These are phyloP conservation scores for Lagocephalus sceleratus DNA, from an alignment of 2,797 vertebrate genomes.

Conservation along the genomic window DNA sequence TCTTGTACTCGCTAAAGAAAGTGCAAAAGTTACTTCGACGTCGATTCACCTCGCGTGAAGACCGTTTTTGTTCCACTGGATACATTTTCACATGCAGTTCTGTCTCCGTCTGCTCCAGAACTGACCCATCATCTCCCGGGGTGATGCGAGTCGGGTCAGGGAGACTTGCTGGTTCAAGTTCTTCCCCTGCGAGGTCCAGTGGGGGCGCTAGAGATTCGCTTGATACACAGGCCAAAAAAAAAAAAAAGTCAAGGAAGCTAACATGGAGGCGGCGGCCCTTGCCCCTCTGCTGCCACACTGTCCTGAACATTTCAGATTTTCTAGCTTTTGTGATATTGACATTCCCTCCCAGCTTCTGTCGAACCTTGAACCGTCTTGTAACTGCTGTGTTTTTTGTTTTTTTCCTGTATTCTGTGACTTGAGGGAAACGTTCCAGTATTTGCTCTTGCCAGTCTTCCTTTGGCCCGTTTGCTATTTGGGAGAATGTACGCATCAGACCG, in stretches of 20 bases:
- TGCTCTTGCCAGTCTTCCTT: slow-evolving; percentile 64
- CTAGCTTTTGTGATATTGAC: slow-evolving; percentile 23
- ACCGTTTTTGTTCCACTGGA: slow-evolving; percentile 13
- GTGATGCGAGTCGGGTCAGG: slow-evolving; percentile 39
- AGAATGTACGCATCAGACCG: slow-evolving; percentile 65
- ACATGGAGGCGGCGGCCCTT: slow-evolving; percentile 6
- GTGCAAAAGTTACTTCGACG: slow-evolving; percentile 36
- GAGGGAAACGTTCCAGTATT: slow-evolving; percentile 30
- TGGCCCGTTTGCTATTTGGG: slow-evolving; percentile 40
- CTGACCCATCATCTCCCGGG: slow-evolving; percentile 36
- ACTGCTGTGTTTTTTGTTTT: slow-evolving; percentile 22
- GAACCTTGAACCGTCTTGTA: slow-evolving; percentile 22
- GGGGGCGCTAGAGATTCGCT: slow-evolving; percentile 61
- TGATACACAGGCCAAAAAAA: slow-evolving; percentile 30
- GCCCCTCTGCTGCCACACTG: slow-evolving; percentile 19
- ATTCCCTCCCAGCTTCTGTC: slow-evolving; percentile 38
- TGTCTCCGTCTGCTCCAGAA: slow-evolving; percentile 11
- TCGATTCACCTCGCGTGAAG: slow-evolving; percentile 9
- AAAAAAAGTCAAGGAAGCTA: slow-evolving; percentile 22
- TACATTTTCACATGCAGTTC: slow-evolving; percentile 19
- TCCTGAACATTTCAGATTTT: slow-evolving; percentile 31
- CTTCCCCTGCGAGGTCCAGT: slow-evolving; percentile 34
- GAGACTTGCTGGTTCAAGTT: slow-evolving; percentile 71
- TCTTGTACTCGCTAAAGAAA: slow-evolving; percentile 37
- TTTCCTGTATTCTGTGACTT: slow-evolving; percentile 33